A percentile compares a stretch with the other conserved stretches of the same genome.
These are phyloP conservation scores for Drosophila chauvacae DNA, from an alignment of 1,140 invertebrate genomes.

Conservation along the genomic window DNA sequence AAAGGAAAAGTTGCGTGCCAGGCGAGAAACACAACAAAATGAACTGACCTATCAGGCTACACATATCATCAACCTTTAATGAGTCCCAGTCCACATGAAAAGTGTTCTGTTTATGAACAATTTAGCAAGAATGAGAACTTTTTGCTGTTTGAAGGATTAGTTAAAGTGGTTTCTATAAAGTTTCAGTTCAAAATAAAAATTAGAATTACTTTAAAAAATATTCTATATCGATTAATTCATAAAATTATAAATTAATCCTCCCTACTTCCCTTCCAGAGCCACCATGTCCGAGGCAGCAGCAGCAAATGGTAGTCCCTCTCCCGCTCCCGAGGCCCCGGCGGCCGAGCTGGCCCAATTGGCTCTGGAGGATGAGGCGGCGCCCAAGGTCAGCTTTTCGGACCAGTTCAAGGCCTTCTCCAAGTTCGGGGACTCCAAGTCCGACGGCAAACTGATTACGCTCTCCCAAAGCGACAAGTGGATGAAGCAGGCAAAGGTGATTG, in stretches of 20 bases:
- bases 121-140: background rate
- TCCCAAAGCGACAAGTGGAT: slow-evolving; percentile 97
- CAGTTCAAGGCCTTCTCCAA: slow-evolving; percentile 91
- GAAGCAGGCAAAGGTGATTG: slow-evolving; percentile 97
- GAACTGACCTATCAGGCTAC: slow-evolving; percentile 19
- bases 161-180: background rate
- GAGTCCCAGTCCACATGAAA: background rate
- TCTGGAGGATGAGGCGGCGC: slow-evolving; percentile 65
- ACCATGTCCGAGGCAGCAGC: slow-evolving; percentile 73
- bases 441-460: slow-evolving; percentile 93
- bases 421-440: slow-evolving; percentile 94
- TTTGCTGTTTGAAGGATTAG: background rate
- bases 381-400: slow-evolving; percentile 84
- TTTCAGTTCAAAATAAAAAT: background rate
- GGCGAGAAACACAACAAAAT: background rate
- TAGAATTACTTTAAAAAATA: no score
- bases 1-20: slow-evolving; percentile 6
- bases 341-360: slow-evolving; percentile 75
- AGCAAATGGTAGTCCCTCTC: slow-evolving; percentile 63
- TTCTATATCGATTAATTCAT: no score
- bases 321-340: slow-evolving; percentile 62
- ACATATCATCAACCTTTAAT: slow-evolving; percentile 9
- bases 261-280: slow-evolving; percentile 28
- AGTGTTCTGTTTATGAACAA: background rate
- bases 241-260: background rate